A percentile compares a stretch with the other conserved stretches of the same genome.
Evolutionary conservation across 2,888 invertebrate species (phyloP).

Genomic region (Sesamia inferens): DNA sequence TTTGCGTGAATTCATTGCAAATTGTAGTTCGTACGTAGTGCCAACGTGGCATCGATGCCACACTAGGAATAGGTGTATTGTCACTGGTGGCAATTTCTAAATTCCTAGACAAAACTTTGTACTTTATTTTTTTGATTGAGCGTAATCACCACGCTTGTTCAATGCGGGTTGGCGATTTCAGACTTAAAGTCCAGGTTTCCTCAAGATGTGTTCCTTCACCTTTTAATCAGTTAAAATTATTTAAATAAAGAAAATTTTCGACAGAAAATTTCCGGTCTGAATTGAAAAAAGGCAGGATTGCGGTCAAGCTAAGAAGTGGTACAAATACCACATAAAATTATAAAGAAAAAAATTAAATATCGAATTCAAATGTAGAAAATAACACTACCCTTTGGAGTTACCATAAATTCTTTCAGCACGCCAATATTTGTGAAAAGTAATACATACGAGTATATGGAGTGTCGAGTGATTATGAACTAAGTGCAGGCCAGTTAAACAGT

Average conservation of each 20-base stretch:
- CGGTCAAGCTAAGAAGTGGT: no score
- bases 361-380: not conserved
- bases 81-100: not conserved
- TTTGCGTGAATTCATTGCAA: not conserved
- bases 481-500: not conserved
- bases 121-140: no score
- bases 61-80: not conserved
- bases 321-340: no score
- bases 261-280: no score
- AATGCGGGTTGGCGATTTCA: no score
- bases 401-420: not conserved
- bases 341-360: not conserved
- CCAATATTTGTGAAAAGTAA: not conserved
- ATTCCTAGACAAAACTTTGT: not conserved
- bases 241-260: no score
- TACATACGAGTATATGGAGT: not conserved
- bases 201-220: no score
- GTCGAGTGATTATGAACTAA: not conserved
- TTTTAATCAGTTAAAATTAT: no score
- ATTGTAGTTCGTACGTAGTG: not conserved
- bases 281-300: no score
- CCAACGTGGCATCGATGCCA: not conserved
- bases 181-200: no score
- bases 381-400: no score
- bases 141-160: no score